A percentile compares a stretch with the other conserved stretches of the same genome.
Evolutionary conservation across 2,113 vertebrate genomes (phyloP).

Genomic region (human): DNA sequence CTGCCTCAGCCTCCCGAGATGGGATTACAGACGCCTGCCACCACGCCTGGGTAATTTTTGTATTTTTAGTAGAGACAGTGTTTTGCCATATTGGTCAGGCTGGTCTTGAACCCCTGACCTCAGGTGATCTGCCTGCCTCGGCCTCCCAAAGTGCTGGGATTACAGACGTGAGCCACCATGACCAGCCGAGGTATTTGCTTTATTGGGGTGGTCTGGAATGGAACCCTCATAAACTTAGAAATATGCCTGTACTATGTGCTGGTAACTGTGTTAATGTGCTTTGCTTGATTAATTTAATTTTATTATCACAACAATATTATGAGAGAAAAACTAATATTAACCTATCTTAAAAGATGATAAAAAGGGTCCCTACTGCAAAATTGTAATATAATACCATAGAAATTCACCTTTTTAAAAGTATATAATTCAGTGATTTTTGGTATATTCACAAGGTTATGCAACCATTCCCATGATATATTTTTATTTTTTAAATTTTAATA

Average conservation of each 20-base stretch:
- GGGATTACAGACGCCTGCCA: too few relatives aligned
- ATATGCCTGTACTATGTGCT: neutral
- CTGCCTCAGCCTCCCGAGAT: too few relatives aligned
- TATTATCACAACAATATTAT: neutral
- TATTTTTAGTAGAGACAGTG: too few relatives aligned
- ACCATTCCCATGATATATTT: neutral
- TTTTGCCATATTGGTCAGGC: too few relatives aligned
- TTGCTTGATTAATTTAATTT: neutral
- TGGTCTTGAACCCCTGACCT: too few relatives aligned
- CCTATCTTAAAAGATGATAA: constrained; percentile 1
- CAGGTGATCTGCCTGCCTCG: too few relatives aligned
- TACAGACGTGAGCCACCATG: too few relatives aligned
- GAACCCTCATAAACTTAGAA: neutral
- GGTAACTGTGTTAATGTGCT: neutral
- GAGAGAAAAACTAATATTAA: neutral
- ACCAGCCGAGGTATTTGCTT: neutral
- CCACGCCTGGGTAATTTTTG: too few relatives aligned
- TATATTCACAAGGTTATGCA: neutral
- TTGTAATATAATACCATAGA: neutral
- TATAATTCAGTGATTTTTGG: neutral
- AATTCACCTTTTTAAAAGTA: neutral
- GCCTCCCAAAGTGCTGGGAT: too few relatives aligned
- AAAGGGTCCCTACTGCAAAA: neutral
- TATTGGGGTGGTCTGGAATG: neutral
- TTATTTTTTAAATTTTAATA: neutral